Evolutionary conservation across 2,797 vertebrate species (phyloP), one percentile per base, ranked within the genome.

Genomic region (Gymnoscopelus microlampas): DNA sequence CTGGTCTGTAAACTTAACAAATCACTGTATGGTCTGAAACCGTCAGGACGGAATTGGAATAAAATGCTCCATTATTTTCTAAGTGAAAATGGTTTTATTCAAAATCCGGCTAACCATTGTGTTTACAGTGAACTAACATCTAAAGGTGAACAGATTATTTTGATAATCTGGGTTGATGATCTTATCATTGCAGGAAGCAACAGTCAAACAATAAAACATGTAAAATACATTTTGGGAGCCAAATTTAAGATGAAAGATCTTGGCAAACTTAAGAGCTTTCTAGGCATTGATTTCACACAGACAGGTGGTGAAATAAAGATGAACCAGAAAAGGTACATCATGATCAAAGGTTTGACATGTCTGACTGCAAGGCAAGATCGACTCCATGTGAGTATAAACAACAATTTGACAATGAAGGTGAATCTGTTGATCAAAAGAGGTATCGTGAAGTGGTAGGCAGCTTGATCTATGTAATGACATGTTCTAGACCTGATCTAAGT

Each of bases 401-500:
- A 32, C 14, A 58, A 5, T 24, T 5, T 24, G 56, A 60, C 24
- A 63, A 4, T 61, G 23, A 10, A 6, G 54, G 26, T 19, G 59
- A 70, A 61, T 2, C 6, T 24, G 23, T 59, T 49, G 56, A 51
- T 35, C 3, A 64, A 24, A 55, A 10, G 56, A 29, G 48, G 56
- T 60, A 56, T 11, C 10, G 53, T 50, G 49, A 71, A 5, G 4
- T 68, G 59, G 54, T 78, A 23, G 75, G 69, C 5, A 76, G 68
- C 26, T 32, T 76, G 5, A 78, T 74, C 3, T 77, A 71, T 50
- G 1, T 78, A 0, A 74, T 55, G 19, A 74, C 66, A 26, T 73
- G 66, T 51, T 70, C 75, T 8, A 64, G 66, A 26, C 73, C 70
- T 44, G 83, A 76, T 14, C n/a, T 82, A 4, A 71, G 71, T 8